Base-by-base conservation (phyloP, 23 tunicate genomes). In the Botrylloides violaceus region DNA sequence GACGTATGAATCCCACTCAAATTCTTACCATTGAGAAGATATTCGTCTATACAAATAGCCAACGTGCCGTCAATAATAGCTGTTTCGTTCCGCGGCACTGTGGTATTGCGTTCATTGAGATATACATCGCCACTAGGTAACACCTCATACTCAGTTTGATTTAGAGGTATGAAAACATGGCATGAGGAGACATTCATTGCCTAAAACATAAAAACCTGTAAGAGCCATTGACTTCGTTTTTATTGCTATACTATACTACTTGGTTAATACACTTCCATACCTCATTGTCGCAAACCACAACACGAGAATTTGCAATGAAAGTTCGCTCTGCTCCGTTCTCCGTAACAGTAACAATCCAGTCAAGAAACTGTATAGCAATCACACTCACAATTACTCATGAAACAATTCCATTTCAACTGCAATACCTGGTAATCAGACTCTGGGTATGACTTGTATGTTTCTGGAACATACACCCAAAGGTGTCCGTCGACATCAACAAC, bases 401-500 rank as follows among this genome's bases (percentile, higher is more conserved):
- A 59, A 20, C 65, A 25, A 0, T 60, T 60, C 32, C 1, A 22
- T 15, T 24, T 0, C 19, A 25, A n/a, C n/a, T n/a, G n/a, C 15
- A 0, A 21, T 43, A 84, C 92, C 82, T 87, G 86, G 56, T 81
- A 87, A 49, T 87, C 95, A 6, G 49, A 75, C 75, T 87, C 79
- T 23, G 61, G 21, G 49, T 87, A 87, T 6, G 70, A 76, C 30
- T 29, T 5, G 19, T 87, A 77, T 22, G 95, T 80, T 29, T 56
- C 22, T 24, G 68, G 61, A 3, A 87, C 60, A 55, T 68, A 71
- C 34, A 80, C 35, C 2, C 76, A 49, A 7, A 68, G 60, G 39
- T 60, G 34, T 1, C 66, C 82, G 56, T 85, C 81, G 32, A 29
- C 68, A 2, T 43, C 66, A 7, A 27, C 23, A 20, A 80, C 32